These are phyloP conservation scores for Graphium colonna DNA, from an alignment of 2,888 invertebrate species.

Conservation along the genomic window DNA sequence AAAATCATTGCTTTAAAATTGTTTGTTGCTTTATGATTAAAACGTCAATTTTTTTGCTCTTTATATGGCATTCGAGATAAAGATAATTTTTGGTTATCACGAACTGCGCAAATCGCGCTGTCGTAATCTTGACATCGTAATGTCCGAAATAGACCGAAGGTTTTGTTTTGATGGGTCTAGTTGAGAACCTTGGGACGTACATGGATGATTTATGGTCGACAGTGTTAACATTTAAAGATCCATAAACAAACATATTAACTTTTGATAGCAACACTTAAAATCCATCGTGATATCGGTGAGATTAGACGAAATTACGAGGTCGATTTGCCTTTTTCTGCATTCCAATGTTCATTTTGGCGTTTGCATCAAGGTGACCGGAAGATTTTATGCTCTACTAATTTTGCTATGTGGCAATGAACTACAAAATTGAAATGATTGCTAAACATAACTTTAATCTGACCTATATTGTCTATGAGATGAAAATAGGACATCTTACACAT, in stretches of 20 bases:
- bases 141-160: neutral
- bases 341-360: neutral
- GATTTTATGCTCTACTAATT: no score
- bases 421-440: no score
- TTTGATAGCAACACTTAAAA: neutral
- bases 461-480: no score
- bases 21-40: neutral
- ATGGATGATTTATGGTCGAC: neutral
- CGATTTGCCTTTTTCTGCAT: neutral
- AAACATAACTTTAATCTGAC: no score
- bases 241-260: slow-evolving; percentile 1
- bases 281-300: neutral
- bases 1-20: no score
- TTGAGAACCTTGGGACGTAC: neutral
- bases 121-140: neutral
- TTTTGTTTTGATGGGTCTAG: neutral
- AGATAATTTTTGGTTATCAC: neutral
- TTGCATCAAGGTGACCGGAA: neutral
- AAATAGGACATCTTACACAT: no score
- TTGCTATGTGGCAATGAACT: no score
- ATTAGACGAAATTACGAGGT: neutral
- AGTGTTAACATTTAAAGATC: slow-evolving; percentile 7
- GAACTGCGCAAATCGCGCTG: neutral
- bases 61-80: neutral
- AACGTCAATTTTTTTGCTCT: neutral